Conservation (phyloP, 2,888 invertebrate genomes). For the Rhagophthalmus giganteus region DNA sequence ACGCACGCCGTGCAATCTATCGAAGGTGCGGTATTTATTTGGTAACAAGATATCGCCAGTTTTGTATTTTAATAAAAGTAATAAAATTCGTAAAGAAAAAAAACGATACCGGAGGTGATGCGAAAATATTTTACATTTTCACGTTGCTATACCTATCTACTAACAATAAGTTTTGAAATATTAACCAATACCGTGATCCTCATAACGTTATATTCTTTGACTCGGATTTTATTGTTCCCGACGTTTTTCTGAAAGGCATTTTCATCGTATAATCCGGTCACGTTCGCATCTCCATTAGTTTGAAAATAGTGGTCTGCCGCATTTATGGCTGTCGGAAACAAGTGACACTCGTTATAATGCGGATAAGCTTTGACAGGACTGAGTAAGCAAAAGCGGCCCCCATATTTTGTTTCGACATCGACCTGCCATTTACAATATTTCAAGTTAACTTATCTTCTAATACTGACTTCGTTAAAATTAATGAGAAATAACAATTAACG, state of each 20-base stretch:
- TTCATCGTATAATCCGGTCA: conserved; percentile 15
- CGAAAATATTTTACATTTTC: too few species aligned
- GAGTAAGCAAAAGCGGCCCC: conserved; percentile 20
- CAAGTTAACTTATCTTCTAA: too few species aligned
- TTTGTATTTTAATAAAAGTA: too few species aligned
- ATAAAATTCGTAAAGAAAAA: too few species aligned
- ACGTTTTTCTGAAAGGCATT: conserved; percentile 14
- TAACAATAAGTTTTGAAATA: conserved; percentile 14
- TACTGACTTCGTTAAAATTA: background rate
- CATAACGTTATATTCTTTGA: conserved; percentile 3
- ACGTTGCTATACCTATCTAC: too few species aligned
- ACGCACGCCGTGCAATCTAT: too few species aligned
- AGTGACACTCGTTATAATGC: conserved; percentile 32
- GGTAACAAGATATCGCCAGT: too few species aligned
- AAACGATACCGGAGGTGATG: too few species aligned
- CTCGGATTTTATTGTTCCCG: conserved; percentile 18
- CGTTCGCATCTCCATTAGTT: conserved; percentile 32
- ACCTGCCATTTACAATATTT: conserved; percentile 14
- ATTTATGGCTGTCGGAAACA: conserved; percentile 31
- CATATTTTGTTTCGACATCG: conserved; percentile 12
- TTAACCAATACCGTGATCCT: conserved; percentile 6
- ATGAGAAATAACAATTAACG: too few species aligned
- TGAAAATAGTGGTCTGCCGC: conserved; percentile 31
- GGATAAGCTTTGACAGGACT: conserved; percentile 29
- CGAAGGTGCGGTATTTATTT: too few species aligned